Evolutionary conservation across 2,797 vertebrate species (phyloP).

Genomic region (Margarornis squamiger): DNA sequence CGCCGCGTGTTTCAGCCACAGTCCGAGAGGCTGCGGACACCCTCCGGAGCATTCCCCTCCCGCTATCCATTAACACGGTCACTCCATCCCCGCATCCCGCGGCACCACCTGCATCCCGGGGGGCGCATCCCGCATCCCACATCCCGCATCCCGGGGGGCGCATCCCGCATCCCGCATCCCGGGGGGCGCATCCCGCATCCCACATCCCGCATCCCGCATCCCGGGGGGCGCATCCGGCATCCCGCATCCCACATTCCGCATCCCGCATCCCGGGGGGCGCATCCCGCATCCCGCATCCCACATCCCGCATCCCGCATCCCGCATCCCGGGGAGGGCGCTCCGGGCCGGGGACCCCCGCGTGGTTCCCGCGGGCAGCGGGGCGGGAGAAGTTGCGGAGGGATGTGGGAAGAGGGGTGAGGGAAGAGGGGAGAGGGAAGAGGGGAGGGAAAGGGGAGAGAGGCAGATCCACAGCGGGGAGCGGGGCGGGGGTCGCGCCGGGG

Average conservation of each 20-base stretch:
- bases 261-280: no score
- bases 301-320: no score
- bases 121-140: background rate
- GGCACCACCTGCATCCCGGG: background rate
- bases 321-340: background rate
- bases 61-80: background rate
- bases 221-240: no score
- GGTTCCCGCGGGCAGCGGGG: background rate
- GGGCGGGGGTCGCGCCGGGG: background rate
- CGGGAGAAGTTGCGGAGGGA: background rate
- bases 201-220: no score
- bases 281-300: no score
- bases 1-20: background rate
- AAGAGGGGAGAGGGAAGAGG: background rate
- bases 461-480: background rate
- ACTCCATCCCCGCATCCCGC: background rate
- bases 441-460: background rate
- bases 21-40: background rate
- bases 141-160: no score
- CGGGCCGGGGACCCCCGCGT: background rate
- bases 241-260: no score
- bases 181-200: background rate
- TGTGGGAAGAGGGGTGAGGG: background rate
- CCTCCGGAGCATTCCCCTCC: background rate
- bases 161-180: fast-evolving